Evolutionary conservation across 2,113 vertebrate species (phyloP), one percentile per base, ranked within the genome.

Genomic region (Potamarius usumacintae): DNA sequence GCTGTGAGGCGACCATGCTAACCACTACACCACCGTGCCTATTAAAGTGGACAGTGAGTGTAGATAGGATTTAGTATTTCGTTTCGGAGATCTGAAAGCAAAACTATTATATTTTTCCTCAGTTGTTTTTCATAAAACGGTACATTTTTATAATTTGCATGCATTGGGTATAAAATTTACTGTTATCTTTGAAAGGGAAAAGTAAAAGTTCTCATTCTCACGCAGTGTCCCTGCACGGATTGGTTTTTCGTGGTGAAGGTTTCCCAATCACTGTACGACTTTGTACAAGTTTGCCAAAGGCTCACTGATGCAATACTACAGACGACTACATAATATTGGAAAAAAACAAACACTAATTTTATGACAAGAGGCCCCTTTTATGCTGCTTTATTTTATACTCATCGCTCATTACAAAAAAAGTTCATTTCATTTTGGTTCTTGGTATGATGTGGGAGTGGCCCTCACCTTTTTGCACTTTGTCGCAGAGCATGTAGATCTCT

Each of bases 391-490:
- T 50, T 53, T 5, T 60, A 18, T 34, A 52, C 2, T 42, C 11
- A 55, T 8, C 55, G 62, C 6, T 18, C 8, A 9, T 8, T 18
- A 30, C 12, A 30, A 71, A 69, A 74, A 74, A 20, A 18, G 5
- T 2, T 20, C 2, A 48, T 42, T 25, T 76, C 4, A 3, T 22
- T 25, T 69, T 58, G 69, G 60, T 52, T 88, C 17, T 5, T 52
- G 50, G 27, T 7, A 15, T 0, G 0, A 48, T 0, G 5, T 80
- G 11, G 17, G 17, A 25, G 30, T 63, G 4, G 18, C 22, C 0
- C 27, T 92, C 90, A 97, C 97, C 97, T 97, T 99, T 99, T 91
- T 99, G 98, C 80, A 99, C 98, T 93, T 99, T 99, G 95, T 99
- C 98, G 0, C 98, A 99, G 4, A 99, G 91, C 92, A 99, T 94